Evolutionary conservation across 2,888 invertebrate genomes (phyloP).

Genomic region (Drosophila conformis): DNA sequence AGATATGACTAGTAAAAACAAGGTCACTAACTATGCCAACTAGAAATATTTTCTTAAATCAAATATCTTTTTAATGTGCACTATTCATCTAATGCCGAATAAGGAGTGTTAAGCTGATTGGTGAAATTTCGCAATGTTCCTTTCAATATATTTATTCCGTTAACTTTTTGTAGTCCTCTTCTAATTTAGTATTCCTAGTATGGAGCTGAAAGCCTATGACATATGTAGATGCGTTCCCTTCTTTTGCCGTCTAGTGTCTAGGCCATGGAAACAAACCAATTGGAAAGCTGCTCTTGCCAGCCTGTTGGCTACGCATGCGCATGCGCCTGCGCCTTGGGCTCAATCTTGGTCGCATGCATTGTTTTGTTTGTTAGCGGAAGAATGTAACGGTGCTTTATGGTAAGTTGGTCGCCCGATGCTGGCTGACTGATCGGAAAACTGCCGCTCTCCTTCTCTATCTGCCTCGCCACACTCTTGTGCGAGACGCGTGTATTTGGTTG

Average conservation of each 20-base stretch:
- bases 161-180: neutral
- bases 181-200: neutral
- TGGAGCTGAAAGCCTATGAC: constrained; percentile 14
- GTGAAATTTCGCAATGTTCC: neutral
- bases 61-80: neutral
- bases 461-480: neutral
- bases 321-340: constrained; percentile 35
- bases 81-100: neutral
- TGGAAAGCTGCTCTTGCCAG: constrained; percentile 48
- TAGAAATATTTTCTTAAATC: neutral
- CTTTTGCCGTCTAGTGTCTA: constrained; percentile 50
- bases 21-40: neutral
- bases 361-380: constrained; percentile 73
- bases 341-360: constrained; percentile 61
- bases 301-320: constrained; percentile 60
- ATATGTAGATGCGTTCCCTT: constrained; percentile 32
- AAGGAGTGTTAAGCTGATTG: constrained; percentile 3
- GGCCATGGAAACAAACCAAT: constrained; percentile 45
- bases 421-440: constrained; percentile 44
- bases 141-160: neutral
- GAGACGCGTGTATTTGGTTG: constrained; percentile 48
- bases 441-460: neutral
- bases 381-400: constrained; percentile 80
- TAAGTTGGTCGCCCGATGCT: constrained; percentile 68
- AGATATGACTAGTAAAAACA: neutral